These are phyloP conservation scores for Macrotis lagotis DNA, from an alignment of 2,113 vertebrate genomes.

Conservation along the genomic window DNA sequence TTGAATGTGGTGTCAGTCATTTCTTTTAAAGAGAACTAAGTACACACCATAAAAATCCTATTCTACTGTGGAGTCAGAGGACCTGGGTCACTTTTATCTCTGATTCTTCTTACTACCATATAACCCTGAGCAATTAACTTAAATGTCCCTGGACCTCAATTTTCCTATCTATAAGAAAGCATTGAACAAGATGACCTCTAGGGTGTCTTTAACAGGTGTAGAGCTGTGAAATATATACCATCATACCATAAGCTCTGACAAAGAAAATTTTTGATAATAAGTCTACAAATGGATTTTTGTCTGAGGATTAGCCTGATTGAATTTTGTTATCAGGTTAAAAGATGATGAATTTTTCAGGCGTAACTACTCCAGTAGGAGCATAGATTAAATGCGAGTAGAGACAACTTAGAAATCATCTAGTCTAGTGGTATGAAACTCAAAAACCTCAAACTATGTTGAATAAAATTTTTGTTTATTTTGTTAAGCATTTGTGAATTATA, in stretches of 20 bases:
- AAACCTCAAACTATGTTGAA: not conserved
- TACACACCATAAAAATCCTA: not conserved
- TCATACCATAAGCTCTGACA: not conserved
- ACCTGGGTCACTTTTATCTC: slow-evolving; percentile 1
- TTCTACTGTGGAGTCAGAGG: not conserved
- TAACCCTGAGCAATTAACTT: not conserved
- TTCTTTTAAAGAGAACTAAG: not conserved
- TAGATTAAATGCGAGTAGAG: not conserved
- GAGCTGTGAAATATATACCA: not conserved
- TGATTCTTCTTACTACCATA: not conserved
- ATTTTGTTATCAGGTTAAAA: not conserved
- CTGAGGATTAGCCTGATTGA: not conserved
- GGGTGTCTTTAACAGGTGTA: not conserved
- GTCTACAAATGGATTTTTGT: not conserved
- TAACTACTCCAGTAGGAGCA: not conserved
- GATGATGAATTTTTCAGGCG: not conserved
- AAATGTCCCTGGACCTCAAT: not conserved
- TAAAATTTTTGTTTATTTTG: not conserved
- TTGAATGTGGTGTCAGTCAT: no score
- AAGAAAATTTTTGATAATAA: not conserved
- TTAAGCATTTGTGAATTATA: not conserved
- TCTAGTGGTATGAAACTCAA: not conserved
- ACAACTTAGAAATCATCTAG: not conserved
- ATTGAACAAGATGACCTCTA: not conserved
- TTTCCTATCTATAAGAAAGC: not conserved